Base-by-base conservation (phyloP, 2,888 invertebrate species). In the Melieria omissa region DNA sequence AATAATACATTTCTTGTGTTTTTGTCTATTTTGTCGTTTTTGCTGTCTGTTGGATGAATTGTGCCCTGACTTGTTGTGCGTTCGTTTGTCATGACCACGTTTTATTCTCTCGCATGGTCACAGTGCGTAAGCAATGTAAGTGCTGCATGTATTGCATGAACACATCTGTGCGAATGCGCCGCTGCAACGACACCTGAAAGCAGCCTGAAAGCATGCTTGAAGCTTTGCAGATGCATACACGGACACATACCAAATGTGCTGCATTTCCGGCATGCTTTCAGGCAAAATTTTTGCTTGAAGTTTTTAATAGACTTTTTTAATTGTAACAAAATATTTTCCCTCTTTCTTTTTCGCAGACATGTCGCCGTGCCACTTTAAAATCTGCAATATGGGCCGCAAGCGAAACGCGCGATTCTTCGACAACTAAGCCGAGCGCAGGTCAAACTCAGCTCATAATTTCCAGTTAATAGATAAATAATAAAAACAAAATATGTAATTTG, bases 381-480 rank as follows among this genome's bases (percentile, higher is more conserved):
- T 92, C 74, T 92, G 92, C 87, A 91, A 91, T 82, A 91, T 92
- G 90, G 91, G 92, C 12, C 89, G 90, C 70, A 91, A 91, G 82
- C 88, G 91, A 78, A 88, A 85, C 74, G 82, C 85, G 61, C 75
- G 73, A 45, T 70, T 69, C 42, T 71, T 77, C 42, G 62, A 47
- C 54, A 70, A 69, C 58, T 70, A 66, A 67, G 4, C 29, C 29
- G 29, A 29, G 29, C 29, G 29, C 29, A 29, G 16, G 1, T 2
- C 16, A 16, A 16, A 16, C 61, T 61, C 60, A 14, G 46, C 62
- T 42, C 46, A 44, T 9, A 63, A 8, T 44, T 45, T 9, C 6
- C n/a, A 29, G 46, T 44, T 57, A 49, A 49, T 12, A 12, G n/a
- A 49, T 49, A 29, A 29, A 29, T 29, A 29, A 29, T 29, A 29